Evolutionary conservation across 2,113 vertebrate genomes (phyloP), one percentile per base, ranked within the genome.

Genomic region (Ptychochromis oligacanthus): DNA sequence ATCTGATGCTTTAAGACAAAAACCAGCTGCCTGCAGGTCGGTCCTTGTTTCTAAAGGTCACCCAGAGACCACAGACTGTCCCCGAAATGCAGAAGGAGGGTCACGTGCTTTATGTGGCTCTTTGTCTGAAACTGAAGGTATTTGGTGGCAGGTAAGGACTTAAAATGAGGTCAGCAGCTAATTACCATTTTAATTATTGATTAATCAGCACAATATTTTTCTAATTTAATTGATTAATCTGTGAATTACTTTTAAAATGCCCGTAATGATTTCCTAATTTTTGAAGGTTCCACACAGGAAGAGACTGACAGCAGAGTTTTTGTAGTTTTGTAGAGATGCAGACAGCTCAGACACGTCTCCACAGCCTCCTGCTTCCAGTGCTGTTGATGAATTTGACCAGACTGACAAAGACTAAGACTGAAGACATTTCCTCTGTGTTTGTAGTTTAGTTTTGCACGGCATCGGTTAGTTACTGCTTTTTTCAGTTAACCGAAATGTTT

Each of bases 11-110:
- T 13, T 12, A 43, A 40, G 38, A 40, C 38, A 14, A 14, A 43
- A 43, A 43, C 12, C 13, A 43, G 40, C 40, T 43, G 40, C 40
- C 40, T 31, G 28, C 28, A 31, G 3, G 4, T 31, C 28, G 28
- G 28, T 31, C 28, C 28, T 31, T 31, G 28, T 31, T 31, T 31
- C 4, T 31, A 31, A 31, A 31, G 28, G 28, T 31, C 28, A 31
- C 2, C 28, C 28, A 43, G 13, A 13, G 40, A 43, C 34, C 31
- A 0, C 1, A 13, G 34, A 38, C n/a, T n/a, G 11, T 38, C 1
- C 34, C n/a, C n/a, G 31, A 62, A 38, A 62, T 62, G 11, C 5
- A 1, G 28, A 4, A 1, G 2, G 10, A 36, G 59, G 18, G 59
- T 36, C 31, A 36, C 31, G n/a, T 36, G 11, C 34, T n/a, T 31